These are phyloP conservation scores for Scelioninae gen. 1 DNA, from an alignment of 2,888 invertebrate genomes.

Conservation along the genomic window DNA sequence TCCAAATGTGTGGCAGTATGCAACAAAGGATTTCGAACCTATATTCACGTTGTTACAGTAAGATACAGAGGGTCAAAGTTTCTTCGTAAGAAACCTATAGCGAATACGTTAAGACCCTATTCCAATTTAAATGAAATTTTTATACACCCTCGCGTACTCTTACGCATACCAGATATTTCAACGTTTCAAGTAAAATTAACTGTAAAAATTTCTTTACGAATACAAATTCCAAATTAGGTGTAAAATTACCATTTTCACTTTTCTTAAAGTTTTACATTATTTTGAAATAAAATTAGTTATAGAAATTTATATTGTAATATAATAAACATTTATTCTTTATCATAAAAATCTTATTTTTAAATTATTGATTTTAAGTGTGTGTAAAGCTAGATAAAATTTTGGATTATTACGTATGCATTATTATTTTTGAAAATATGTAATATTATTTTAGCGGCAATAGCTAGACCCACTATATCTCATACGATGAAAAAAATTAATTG, in stretches of 20 bases:
- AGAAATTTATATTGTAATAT: too few species aligned
- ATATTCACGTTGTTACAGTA: slow-evolving; percentile 58
- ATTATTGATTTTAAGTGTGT: too few species aligned
- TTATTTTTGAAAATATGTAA: neutral
- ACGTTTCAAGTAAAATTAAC: slow-evolving; percentile 37
- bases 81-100: slow-evolving; percentile 27
- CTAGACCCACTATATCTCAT: slow-evolving; percentile 10
- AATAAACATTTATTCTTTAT: too few species aligned
- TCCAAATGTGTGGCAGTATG: slow-evolving; percentile 53
- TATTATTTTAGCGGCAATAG: slow-evolving; percentile 4
- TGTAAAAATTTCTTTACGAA: slow-evolving; percentile 11
- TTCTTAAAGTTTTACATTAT: neutral
- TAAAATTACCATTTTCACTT: neutral
- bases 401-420: too few species aligned
- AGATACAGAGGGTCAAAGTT: slow-evolving; percentile 59
- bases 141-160: slow-evolving; percentile 53
- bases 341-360: too few species aligned
- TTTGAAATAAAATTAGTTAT: neutral
- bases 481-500: slow-evolving; percentile 74
- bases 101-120: slow-evolving; percentile 47
- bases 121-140: slow-evolving; percentile 64
- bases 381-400: too few species aligned
- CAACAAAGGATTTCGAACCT: slow-evolving; percentile 59
- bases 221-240: neutral
- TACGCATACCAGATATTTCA: slow-evolving; percentile 30